phyloP scores from a whole-genome alignment of 2,888 invertebrate species.

The Troides oblongomaculatus region DNA sequence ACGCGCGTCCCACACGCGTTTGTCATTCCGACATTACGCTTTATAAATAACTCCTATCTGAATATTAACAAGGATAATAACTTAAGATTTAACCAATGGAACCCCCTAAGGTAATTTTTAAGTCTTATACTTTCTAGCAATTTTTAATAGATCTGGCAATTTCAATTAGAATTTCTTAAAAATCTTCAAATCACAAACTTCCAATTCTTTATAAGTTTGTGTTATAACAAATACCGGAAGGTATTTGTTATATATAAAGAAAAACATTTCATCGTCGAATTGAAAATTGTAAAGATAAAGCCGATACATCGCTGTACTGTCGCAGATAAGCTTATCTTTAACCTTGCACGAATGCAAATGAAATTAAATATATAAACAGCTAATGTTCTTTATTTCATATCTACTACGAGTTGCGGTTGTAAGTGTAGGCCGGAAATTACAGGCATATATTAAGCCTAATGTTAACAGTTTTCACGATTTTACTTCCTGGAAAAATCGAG shows the following conservation, averaged over 20 bases:
- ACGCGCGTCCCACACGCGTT: conserved; percentile 20
- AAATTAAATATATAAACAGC: conserved; percentile 9
- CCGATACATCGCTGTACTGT: conserved; percentile 3
- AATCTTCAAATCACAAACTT: too few relatives aligned
- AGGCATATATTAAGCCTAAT: too few relatives aligned
- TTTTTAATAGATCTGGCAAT: too few relatives aligned
- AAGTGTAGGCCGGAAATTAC: not conserved
- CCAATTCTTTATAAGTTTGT: too few relatives aligned
- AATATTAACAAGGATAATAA: not conserved
- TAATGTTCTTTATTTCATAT: conserved; percentile 3
- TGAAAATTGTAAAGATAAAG: conserved; percentile 5
- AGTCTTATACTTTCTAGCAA: too few relatives aligned
- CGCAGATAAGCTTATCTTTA: conserved; percentile 21
- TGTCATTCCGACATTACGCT: conserved; percentile 1
- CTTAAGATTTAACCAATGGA: too few relatives aligned
- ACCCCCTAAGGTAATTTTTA: too few relatives aligned
- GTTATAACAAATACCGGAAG: conserved; percentile 6
- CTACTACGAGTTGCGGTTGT: not conserved
- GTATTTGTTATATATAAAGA: not conserved
- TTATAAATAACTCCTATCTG: conserved; percentile 1
- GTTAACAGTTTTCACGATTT: too few relatives aligned
- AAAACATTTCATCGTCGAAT: conserved; percentile 7
- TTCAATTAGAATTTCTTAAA: too few relatives aligned
- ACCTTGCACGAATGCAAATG: conserved; percentile 24
- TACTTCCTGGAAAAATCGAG: too few relatives aligned